Percentiles rank a stretch among this genome's conserved stretches.
These are phyloP conservation scores for Lepus americanus DNA, from an alignment of 2,113 vertebrate species.

Conservation along the genomic window DNA sequence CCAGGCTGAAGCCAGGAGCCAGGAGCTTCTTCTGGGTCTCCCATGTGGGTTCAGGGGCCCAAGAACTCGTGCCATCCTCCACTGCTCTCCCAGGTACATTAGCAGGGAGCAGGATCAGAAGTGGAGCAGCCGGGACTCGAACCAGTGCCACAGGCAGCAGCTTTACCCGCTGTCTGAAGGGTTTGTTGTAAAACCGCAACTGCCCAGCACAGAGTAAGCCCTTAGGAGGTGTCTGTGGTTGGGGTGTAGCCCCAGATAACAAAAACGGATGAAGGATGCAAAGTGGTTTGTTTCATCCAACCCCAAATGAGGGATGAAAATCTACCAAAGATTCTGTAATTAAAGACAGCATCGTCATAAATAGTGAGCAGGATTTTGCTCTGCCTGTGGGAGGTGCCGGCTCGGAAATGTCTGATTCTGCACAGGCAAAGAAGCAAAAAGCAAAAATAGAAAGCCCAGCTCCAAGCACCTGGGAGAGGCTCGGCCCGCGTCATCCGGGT, in stretches of 20 bases:
- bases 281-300: background rate
- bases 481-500: background rate
- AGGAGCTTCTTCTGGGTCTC: too few species aligned
- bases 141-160: background rate
- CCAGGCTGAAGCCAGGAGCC: too few species aligned
- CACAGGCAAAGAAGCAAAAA: slow-evolving; percentile 2
- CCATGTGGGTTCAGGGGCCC: too few species aligned
- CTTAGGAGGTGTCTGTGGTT: background rate
- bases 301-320: background rate
- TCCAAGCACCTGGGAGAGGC: background rate
- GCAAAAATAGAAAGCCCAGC: background rate
- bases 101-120: too few species aligned
- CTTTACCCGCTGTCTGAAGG: too few species aligned
- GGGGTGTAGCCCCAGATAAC: too few species aligned
- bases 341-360: background rate
- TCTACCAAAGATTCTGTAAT: background rate
- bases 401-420: background rate
- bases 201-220: rapidly evolving
- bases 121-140: too few species aligned
- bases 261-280: background rate
- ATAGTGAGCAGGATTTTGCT: background rate
- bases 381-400: background rate
- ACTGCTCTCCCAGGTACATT: too few species aligned
- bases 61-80: too few species aligned
- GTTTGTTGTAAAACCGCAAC: too few species aligned